Conservation (phyloP, 2,113 vertebrate species). For the Synodontis membranacea region DNA sequence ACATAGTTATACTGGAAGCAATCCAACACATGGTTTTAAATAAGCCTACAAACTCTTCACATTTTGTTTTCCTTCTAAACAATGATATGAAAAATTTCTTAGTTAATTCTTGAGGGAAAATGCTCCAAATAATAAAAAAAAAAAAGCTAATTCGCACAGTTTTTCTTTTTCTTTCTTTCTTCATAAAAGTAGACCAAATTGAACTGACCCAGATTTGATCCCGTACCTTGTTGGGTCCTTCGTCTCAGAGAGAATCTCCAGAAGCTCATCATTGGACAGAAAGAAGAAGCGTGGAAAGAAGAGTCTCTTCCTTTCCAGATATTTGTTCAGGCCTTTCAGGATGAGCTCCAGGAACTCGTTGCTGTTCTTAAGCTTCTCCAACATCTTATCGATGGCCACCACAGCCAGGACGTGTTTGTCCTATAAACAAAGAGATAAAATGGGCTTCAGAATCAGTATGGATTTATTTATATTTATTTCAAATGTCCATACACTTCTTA, state of each 20-base stretch:
- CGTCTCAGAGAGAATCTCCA: constrained; percentile 91
- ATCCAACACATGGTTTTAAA: background rate
- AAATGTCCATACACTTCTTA: background rate
- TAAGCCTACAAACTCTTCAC: background rate
- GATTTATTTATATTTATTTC: background rate
- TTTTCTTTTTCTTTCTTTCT: background rate
- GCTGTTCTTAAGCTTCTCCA: constrained; percentile 80
- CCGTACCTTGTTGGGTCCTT: constrained; percentile 87
- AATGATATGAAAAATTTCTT: background rate
- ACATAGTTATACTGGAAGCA: background rate
- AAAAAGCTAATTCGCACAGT: background rate
- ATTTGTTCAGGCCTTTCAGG: constrained; percentile 88
- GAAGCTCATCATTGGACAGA: constrained; percentile 89
- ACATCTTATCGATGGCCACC: constrained; percentile 79
- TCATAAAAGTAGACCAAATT: background rate
- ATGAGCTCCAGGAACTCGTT: constrained; percentile 84
- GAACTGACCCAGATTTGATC: background rate
- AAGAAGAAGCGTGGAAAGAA: constrained; percentile 93
- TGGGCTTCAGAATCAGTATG: background rate
- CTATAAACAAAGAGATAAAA: constrained; percentile 67
- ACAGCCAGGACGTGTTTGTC: constrained; percentile 82
- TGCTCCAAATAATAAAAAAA: background rate
- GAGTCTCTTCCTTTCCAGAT: constrained; percentile 89
- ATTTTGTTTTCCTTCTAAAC: background rate
- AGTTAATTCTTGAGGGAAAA: background rate